Base-by-base conservation (phyloP, 2,888 invertebrate species). In the Ecliptopera silaceata region DNA sequence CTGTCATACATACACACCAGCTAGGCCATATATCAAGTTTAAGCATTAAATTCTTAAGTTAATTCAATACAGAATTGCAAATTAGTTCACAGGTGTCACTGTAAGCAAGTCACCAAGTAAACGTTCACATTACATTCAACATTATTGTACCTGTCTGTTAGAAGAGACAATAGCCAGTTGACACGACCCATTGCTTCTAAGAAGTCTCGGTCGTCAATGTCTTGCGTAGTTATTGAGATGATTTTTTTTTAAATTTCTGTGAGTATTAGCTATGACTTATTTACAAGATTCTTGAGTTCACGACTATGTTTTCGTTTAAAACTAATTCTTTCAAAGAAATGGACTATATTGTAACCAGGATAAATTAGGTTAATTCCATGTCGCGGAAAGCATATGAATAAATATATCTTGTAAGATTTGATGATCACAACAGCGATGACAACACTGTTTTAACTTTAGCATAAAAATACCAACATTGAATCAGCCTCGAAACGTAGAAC, bases 401-500 rank as follows among this genome's bases (percentile, higher is more conserved):
- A 29, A 4, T 5, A n/a, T 22, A 45, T 26, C 4, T 38, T 26
- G 36, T 15, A 42, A 29, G n/a, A 29, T 12, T 1, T 12, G n/a
- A 44, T 56, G 29, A 54, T 26, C 26, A 12, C 17, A 44, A 12
- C 17, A 44, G 26, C 43, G 26, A 56, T 64, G 64, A 61, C 56
- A 46, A 32, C 15, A 22, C 46, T 17, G 38, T 47, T 46, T 12
- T 59, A 56, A 56, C 38, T 26, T 58, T 42, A 51, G 22, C 38
- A 36, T 70, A 71, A 68, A 73, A 75, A 72, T 67, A 70, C 52
- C 49, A 42, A 57, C 53, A 61, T 64, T 62, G 66, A 60, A 63
- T 66, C 65, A 63, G 63, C 63, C 62, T 54, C 47, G 59, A 69
- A 66, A 69, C 76, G 75, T 76, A 80, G 70, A 32, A 45, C 70